phyloP scores from a whole-genome alignment of 2,888 invertebrate genomes.

The Drosophila histrio region DNA sequence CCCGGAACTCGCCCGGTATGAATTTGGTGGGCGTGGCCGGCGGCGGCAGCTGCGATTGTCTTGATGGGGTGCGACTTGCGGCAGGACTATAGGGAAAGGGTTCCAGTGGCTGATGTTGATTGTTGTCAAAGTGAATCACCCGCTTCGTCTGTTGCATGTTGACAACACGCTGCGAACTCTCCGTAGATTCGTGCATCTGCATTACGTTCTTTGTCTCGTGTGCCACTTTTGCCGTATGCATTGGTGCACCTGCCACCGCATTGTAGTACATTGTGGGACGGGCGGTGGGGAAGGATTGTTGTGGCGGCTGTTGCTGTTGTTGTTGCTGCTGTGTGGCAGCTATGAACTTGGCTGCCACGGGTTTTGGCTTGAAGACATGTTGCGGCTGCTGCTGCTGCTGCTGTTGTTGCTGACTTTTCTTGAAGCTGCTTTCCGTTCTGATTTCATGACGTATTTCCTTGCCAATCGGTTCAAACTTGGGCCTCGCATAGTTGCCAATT shows the following conservation, averaged over 20 bases:
- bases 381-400: conserved; percentile 71
- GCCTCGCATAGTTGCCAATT: conserved; percentile 83
- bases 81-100: conserved; percentile 85
- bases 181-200: conserved; percentile 89
- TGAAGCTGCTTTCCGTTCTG: conserved; percentile 61
- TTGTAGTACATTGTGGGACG: conserved; percentile 86
- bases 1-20: conserved; percentile 87
- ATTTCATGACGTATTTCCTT: conserved; percentile 82
- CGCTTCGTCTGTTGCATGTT: conserved; percentile 89
- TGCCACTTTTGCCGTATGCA: conserved; percentile 87
- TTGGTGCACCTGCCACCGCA: conserved; percentile 86
- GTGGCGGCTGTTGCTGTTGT: conserved; percentile 79
- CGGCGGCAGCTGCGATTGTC: conserved; percentile 83
- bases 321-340: conserved; percentile 83
- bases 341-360: conserved; percentile 84
- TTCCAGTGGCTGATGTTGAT: conserved; percentile 73
- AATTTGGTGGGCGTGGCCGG: conserved; percentile 88
- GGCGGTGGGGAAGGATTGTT: conserved; percentile 83
- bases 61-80: conserved; percentile 81
- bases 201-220: conserved; percentile 89
- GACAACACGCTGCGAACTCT: conserved; percentile 87
- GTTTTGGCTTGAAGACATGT: conserved; percentile 85
- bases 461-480: conserved; percentile 87
- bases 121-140: conserved; percentile 87
- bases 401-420: conserved; percentile 55